Base-by-base conservation (phyloP, 2,797 vertebrate genomes). In the Carcharodon carcharias region DNA sequence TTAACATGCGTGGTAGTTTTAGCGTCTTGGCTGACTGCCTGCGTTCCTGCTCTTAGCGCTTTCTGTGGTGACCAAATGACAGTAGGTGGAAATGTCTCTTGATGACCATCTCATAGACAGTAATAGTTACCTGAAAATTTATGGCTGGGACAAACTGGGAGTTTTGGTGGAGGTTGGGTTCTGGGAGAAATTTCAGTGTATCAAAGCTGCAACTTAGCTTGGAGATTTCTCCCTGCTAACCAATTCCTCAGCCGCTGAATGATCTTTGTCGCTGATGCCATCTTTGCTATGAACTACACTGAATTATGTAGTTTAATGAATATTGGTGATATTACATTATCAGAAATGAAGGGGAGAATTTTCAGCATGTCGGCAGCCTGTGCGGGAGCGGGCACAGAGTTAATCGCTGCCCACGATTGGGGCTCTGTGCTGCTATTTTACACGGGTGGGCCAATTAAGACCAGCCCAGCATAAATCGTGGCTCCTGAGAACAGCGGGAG, bases 81-180 rank as follows among this genome's bases (percentile, higher is more conserved):
- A 0, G 98, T 97, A 0, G 99, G 97, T 0, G 99, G 99, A 0
- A 56, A 45, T 0, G 98, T 96, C 97, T 99, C 98, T 65, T 99
- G 98, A 61, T 99, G 98, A 23, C 99, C 99, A 11, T 99, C 99
- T 50, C 99, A 98, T 77, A 95, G 97, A 96, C 95, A 98, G 96
- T 99, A 99, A 96, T 99, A 99, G 97, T 99, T 99, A 97, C 96
- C 18, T 12, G 98, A 98, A 50, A 98, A 97, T 96, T 98, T 99
- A 97, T 99, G 99, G 96, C 98, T 99, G 0, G 99, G 99, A 9
- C 99, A 99, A 89, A 98, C 98, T 0, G 99, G 97, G 63, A 99
- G 98, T 96, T 97, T 98, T n/a, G 99, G 99, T 80, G 99, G 98
- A 1, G 98, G 98, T 96, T 99, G 99, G 31, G 98, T 98, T 97